phyloP scores from a whole-genome alignment of 2,888 invertebrate genomes.

The Drosophila cognata region DNA sequence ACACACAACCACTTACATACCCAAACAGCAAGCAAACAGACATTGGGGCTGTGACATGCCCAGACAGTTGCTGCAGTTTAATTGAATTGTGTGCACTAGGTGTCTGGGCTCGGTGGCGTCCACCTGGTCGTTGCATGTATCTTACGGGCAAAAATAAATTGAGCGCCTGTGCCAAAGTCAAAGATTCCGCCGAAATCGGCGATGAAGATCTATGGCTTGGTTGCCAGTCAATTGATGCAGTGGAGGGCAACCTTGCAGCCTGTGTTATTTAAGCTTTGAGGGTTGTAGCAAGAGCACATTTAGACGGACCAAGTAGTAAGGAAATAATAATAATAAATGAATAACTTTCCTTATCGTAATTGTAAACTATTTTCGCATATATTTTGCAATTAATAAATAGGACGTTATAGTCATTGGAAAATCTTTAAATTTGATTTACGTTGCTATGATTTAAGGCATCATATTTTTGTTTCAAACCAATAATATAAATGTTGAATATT shows the following conservation, averaged over 20 bases:
- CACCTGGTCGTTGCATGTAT: slow-evolving; percentile 28
- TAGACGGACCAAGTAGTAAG: background rate
- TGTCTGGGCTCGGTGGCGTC: slow-evolving; percentile 6
- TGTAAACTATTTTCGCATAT: background rate
- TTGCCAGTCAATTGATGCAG: slow-evolving; percentile 38
- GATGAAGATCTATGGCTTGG: slow-evolving; percentile 66
- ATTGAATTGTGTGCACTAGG: slow-evolving; percentile 67
- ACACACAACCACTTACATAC: slow-evolving; percentile 19
- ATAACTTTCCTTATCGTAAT: background rate
- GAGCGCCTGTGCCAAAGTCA: slow-evolving; percentile 35
- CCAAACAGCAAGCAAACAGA: slow-evolving; percentile 11
- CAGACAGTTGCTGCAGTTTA: slow-evolving; percentile 64
- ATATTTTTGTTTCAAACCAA: background rate
- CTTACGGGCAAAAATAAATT: slow-evolving; percentile 24
- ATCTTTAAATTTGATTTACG: background rate
- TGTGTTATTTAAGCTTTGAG: background rate
- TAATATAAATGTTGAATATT: background rate
- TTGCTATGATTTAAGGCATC: no score
- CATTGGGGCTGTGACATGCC: slow-evolving; percentile 16
- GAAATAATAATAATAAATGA: background rate
- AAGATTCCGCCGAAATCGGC: slow-evolving; percentile 36
- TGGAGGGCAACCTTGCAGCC: background rate
- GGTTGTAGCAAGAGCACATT: background rate
- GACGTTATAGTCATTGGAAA: background rate
- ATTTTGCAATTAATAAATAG: background rate